Evolutionary conservation across 2,797 vertebrate species (phyloP).

Genomic region (Gorsachius magnificus): DNA sequence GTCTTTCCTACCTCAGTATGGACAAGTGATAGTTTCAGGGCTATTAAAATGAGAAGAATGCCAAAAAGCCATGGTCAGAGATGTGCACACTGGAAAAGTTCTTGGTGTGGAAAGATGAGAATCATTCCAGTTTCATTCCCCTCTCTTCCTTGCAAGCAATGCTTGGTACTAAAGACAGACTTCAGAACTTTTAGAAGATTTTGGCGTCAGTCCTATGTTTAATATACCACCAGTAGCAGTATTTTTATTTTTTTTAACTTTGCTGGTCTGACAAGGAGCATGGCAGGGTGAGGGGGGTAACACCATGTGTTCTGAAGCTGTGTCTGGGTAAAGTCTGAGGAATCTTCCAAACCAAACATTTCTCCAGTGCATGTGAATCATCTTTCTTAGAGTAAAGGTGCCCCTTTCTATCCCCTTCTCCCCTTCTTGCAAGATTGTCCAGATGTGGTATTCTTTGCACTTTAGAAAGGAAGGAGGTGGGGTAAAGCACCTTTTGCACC

Average conservation of each 20-base stretch:
- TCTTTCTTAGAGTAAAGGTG: background rate
- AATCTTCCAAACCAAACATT: background rate
- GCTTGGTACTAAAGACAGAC: background rate
- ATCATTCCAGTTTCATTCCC: background rate
- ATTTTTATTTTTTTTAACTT: background rate
- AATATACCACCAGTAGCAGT: background rate
- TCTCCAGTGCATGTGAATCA: background rate
- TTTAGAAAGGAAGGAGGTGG: background rate
- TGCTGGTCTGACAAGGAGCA: background rate
- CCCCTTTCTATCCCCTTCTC: background rate
- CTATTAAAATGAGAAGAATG: background rate
- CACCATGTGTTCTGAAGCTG: background rate
- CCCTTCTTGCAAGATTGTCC: background rate
- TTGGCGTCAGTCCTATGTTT: background rate
- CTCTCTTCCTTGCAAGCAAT: background rate
- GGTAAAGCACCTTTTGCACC: background rate
- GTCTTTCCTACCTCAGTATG: background rate
- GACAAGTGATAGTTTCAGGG: background rate
- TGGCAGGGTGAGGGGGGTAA: background rate
- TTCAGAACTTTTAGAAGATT: background rate
- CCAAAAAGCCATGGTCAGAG: background rate
- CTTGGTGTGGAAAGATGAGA: background rate
- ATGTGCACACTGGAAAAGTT: background rate
- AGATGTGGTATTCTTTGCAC: fast-evolving
- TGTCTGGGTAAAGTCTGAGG: background rate